Percentiles rank a stretch among this genome's conserved stretches.
Evolutionary conservation across 2,888 invertebrate species (phyloP).

Genomic region (Nemurella pictetii): DNA sequence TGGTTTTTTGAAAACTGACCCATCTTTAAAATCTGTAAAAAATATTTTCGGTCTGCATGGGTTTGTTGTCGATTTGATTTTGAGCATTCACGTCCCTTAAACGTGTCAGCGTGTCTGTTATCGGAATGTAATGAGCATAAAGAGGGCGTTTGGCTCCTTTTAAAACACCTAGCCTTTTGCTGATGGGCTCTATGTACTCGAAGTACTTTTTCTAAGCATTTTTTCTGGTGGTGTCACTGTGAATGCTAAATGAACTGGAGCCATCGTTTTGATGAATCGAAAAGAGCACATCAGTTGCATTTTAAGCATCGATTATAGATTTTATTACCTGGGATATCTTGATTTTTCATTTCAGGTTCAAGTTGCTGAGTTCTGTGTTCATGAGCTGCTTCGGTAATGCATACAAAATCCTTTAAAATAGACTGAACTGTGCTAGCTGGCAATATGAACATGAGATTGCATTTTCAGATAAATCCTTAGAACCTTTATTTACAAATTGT

Average conservation of each 20-base stretch:
- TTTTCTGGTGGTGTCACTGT: neutral
- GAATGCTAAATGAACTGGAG: neutral
- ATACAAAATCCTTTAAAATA: neutral
- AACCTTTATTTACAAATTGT: neutral
- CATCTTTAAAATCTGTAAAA: constrained; percentile 4
- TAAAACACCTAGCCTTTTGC: neutral
- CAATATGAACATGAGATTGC: neutral
- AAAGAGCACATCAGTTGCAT: neutral
- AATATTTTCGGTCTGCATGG: neutral
- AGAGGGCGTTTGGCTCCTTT: neutral
- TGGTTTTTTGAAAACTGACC: neutral
- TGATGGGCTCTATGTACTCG: neutral
- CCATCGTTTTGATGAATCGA: neutral
- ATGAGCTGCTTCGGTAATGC: neutral
- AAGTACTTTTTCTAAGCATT: neutral
- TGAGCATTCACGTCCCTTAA: neutral
- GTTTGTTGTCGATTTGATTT: neutral
- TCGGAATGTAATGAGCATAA: neutral
- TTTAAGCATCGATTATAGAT: neutral
- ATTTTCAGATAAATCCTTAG: neutral
- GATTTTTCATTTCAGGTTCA: neutral
- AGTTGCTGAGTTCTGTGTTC: neutral
- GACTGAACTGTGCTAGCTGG: neutral
- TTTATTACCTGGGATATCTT: neutral
- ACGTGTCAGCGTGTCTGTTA: neutral